Conservation (phyloP, 2,888 invertebrate genomes). For the Pediacus dermestoides region DNA sequence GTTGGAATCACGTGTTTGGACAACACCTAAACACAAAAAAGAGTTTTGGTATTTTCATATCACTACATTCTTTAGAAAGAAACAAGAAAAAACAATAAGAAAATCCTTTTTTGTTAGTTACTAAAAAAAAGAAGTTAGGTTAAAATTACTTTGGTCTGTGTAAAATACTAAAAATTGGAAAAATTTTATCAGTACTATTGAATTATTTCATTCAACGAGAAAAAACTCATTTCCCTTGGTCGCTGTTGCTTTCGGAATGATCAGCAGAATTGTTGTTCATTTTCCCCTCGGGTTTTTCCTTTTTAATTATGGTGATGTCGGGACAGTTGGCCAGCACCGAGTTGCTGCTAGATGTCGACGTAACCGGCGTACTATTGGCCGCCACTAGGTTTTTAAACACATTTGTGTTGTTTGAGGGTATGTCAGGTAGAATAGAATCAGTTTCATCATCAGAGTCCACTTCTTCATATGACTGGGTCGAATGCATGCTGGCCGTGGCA, state of each 20-base stretch:
- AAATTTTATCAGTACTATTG: slow-evolving; percentile 12
- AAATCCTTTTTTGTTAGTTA: slow-evolving; percentile 19
- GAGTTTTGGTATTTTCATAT: slow-evolving; percentile 43
- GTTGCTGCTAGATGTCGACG: slow-evolving; percentile 16
- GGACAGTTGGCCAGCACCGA: slow-evolving; percentile 55
- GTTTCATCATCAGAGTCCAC: slow-evolving; percentile 50
- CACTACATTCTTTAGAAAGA: slow-evolving; percentile 24
- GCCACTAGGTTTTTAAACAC: slow-evolving; percentile 34
- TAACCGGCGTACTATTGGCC: slow-evolving; percentile 9
- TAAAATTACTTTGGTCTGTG: slow-evolving; percentile 52
- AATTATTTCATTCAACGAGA: slow-evolving; percentile 1
- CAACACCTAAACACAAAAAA: too few species aligned
- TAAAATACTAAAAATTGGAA: slow-evolving; percentile 51
- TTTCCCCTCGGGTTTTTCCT: slow-evolving; percentile 53
- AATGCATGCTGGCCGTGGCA: slow-evolving; percentile 45
- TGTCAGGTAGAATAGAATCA: slow-evolving; percentile 50
- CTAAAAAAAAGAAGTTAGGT: slow-evolving; percentile 36
- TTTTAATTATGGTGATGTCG: slow-evolving; percentile 60
- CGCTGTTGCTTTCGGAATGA: slow-evolving; percentile 47
- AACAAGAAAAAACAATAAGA: slow-evolving; percentile 18
- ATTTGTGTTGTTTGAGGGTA: slow-evolving; percentile 48
- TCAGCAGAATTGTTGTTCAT: slow-evolving; percentile 51
- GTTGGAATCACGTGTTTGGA: too few species aligned
- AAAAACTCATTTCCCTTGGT: slow-evolving; percentile 38
- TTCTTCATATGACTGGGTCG: slow-evolving; percentile 49